These are phyloP conservation scores for Cosmia trapezina DNA, from an alignment of 2,888 invertebrate species.

Conservation along the genomic window DNA sequence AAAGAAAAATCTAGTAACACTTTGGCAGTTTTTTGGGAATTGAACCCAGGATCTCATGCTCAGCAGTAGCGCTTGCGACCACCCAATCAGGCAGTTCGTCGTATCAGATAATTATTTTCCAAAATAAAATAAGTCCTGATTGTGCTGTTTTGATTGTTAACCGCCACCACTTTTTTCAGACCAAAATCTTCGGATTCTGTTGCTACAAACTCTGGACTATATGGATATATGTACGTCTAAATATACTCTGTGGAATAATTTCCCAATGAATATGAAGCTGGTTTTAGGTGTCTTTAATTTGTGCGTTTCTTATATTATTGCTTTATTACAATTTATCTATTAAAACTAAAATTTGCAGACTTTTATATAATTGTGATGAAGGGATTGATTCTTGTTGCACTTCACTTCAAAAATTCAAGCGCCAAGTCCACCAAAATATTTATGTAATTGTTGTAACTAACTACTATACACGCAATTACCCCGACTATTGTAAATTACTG, in stretches of 20 bases:
- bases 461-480: no score
- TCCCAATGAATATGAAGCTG: background rate
- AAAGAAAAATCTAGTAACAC: no score
- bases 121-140: background rate
- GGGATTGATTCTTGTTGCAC: no score
- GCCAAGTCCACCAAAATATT: no score
- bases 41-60: no score
- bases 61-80: no score
- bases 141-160: background rate
- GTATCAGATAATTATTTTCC: no score
- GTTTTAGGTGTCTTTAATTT: background rate
- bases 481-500: no score
- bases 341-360: background rate
- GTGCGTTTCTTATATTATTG: conserved; percentile 2
- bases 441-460: no score
- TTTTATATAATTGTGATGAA: no score
- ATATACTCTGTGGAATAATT: conserved; percentile 20
- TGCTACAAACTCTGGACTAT: conserved; percentile 2
- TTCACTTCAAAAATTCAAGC: background rate
- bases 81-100: no score
- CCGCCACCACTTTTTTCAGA: background rate
- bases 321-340: conserved; percentile 2
- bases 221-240: background rate
- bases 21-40: no score
- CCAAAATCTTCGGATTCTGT: background rate